Evolutionary conservation across 2,113 vertebrate genomes (phyloP), one percentile per base, ranked within the genome.

Genomic region (Gallinago jamesoni): DNA sequence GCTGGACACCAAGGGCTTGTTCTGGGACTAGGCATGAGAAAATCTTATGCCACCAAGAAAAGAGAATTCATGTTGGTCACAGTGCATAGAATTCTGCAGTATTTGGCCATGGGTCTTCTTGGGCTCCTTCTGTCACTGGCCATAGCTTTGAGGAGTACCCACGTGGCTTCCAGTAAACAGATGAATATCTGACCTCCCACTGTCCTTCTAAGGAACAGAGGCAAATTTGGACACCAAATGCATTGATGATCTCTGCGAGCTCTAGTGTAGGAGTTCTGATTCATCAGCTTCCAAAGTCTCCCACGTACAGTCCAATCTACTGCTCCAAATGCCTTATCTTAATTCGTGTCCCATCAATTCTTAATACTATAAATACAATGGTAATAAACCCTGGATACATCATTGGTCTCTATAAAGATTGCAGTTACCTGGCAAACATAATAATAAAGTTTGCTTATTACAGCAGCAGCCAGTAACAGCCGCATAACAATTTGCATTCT

Each of bases 401-500:
- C 79, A 75, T 76, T 60, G 24, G 30, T 85, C 37, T 80, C 21
- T 63, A n/a, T 56, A 83, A 95, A 86, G 76, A 68, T 16, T 92
- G 48, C 48, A 50, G 68, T 88, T 93, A 78, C 79, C 56, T 90
- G 83, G 83, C 60, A 92, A 90, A 89, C 47, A 89, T 56, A 87
- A 75, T 57, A 93, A 87, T 73, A 93, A 95, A 91, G 56, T 86
- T 92, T 55, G 24, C 47, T 81, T 89, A 70, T 93, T 95, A 75
- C 56, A 87, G 39, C 52, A 74, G 56, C 30, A 95, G 68, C 39
- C 60, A 84, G 69, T 43, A 77, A 87, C 66, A 87, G 33, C 53
- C 1, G 0, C 85, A 89, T 52, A 93, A 90, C 85, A 93, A 96
- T 96, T 94, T 96, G 76, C 88, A 95, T 93, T 94, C 90, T 78